Conservation (phyloP, 2,113 vertebrate species). For the Callionymus lyra region DNA sequence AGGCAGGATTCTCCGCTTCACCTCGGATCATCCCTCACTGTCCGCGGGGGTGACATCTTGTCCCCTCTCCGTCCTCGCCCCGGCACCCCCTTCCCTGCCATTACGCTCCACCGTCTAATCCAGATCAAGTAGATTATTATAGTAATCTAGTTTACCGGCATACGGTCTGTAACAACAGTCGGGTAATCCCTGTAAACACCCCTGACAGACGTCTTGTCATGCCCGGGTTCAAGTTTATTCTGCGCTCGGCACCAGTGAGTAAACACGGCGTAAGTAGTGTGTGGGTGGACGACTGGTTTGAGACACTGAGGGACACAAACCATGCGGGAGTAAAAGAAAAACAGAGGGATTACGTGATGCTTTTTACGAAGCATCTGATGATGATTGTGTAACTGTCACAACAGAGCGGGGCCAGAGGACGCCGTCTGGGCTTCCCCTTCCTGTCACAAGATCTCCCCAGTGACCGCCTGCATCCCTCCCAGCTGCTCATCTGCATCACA, state of each 20-base stretch:
- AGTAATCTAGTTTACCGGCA: slow-evolving; percentile 51
- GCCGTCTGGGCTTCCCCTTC: slow-evolving; percentile 16
- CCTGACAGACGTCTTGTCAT: slow-evolving; percentile 5
- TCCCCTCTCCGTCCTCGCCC: neutral
- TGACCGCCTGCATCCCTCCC: slow-evolving; percentile 18
- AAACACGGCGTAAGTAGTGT: slow-evolving; percentile 23
- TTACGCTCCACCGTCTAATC: slow-evolving; percentile 41
- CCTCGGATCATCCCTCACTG: slow-evolving; percentile 19
- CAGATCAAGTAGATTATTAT: slow-evolving; percentile 43
- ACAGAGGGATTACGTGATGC: slow-evolving; percentile 9
- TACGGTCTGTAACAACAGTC: slow-evolving; percentile 14
- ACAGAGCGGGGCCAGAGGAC: slow-evolving; percentile 11
- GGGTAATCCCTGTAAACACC: slow-evolving; percentile 34
- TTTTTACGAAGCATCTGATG: slow-evolving; percentile 7
- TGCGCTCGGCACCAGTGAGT: slow-evolving; percentile 28
- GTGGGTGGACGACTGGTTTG: slow-evolving; percentile 7
- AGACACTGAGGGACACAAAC: slow-evolving; percentile 12
- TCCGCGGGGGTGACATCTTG: slow-evolving; percentile 31
- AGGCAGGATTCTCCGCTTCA: slow-evolving; percentile 1
- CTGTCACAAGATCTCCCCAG: slow-evolving; percentile 9
- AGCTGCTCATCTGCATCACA: slow-evolving; percentile 6
- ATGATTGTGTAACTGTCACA: slow-evolving; percentile 19
- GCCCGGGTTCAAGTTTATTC: slow-evolving; percentile 8
- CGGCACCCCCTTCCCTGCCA: neutral
- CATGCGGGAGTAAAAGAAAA: slow-evolving; percentile 14